phyloP scores from a whole-genome alignment of 2,113 vertebrate genomes.

The Charina bottae region DNA sequence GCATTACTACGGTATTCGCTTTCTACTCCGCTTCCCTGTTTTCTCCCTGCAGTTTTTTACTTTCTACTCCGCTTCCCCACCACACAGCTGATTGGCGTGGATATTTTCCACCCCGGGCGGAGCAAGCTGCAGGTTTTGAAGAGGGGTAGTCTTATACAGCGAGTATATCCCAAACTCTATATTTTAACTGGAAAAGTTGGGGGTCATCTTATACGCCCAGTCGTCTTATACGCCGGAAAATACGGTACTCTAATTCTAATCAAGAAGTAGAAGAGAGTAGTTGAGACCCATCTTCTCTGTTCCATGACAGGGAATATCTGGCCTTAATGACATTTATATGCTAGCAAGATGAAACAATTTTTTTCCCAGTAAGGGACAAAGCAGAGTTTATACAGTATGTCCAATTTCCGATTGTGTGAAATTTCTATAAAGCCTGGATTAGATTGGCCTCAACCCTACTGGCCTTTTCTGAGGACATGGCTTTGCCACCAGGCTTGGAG shows the following conservation, averaged over 20 bases:
- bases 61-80: too few relatives aligned
- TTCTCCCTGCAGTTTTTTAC: too few relatives aligned
- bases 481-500: background rate
- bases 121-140: too few relatives aligned
- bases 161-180: too few relatives aligned
- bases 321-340: background rate
- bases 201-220: too few relatives aligned
- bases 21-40: too few relatives aligned
- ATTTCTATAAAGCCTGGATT: background rate
- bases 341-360: background rate
- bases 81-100: too few relatives aligned
- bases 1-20: too few relatives aligned
- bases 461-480: background rate
- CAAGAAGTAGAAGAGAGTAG: background rate
- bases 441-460: background rate
- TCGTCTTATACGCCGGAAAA: too few relatives aligned
- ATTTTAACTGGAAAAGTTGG: too few relatives aligned
- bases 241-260: background rate
- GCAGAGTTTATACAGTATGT: background rate
- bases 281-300: background rate
- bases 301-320: background rate
- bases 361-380: background rate
- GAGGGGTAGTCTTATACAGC: too few relatives aligned
- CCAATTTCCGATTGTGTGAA: background rate
- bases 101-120: too few relatives aligned